Percentiles rank a stretch among this genome's conserved stretches.
These are phyloP conservation scores for Nysson spinosus DNA, from an alignment of 2,888 invertebrate species.

Conservation along the genomic window DNA sequence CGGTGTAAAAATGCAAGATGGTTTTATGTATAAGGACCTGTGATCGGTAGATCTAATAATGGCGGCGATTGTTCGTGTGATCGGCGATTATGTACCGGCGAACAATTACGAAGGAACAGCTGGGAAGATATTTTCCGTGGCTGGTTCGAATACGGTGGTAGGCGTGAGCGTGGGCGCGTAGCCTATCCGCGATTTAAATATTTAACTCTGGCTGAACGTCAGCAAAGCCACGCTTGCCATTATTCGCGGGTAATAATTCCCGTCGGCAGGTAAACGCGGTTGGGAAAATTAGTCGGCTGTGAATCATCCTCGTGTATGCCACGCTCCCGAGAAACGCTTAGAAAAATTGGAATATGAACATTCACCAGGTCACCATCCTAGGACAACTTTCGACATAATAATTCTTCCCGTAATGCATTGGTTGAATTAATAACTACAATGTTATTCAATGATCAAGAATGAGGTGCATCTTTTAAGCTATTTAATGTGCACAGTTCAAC, in stretches of 20 bases:
- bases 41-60: slow-evolving; percentile 47
- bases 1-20: slow-evolving; percentile 25
- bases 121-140: slow-evolving; percentile 31
- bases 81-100: slow-evolving; percentile 25
- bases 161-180: slow-evolving; percentile 53
- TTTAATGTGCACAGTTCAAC: slow-evolving; percentile 14
- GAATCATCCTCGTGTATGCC: slow-evolving; percentile 38
- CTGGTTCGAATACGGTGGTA: slow-evolving; percentile 15
- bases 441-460: no score
- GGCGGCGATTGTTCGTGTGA: slow-evolving; percentile 45
- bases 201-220: slow-evolving; percentile 51
- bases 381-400: not conserved
- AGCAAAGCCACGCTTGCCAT: slow-evolving; percentile 30
- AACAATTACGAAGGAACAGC: slow-evolving; percentile 30
- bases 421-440: no score
- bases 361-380: not conserved
- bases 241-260: slow-evolving; percentile 51
- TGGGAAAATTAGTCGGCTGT: slow-evolving; percentile 45
- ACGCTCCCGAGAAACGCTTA: not conserved
- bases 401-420: no score
- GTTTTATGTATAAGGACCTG: slow-evolving; percentile 39
- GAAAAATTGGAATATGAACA: not conserved
- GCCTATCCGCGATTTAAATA: slow-evolving; percentile 53
- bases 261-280: slow-evolving; percentile 33
- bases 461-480: slow-evolving; percentile 19